Conservation (phyloP, 2,888 invertebrate species). For the Sarcophaga carnaria region DNA sequence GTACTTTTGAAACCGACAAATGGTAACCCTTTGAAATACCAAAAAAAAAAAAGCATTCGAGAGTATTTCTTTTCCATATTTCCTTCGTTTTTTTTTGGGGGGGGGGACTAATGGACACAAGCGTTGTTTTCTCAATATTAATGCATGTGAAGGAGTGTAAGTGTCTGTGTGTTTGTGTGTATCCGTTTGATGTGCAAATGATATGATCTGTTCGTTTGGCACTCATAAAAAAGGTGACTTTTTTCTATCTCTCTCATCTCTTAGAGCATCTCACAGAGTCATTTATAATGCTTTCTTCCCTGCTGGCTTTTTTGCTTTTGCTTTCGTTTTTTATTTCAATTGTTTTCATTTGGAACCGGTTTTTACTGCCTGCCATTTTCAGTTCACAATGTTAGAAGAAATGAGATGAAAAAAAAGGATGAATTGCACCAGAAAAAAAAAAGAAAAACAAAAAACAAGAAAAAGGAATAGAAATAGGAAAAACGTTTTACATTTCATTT, state of each 20-base stretch:
- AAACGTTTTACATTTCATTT: slow-evolving; percentile 66
- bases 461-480: slow-evolving; percentile 20
- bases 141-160: too few species aligned
- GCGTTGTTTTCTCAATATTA: too few species aligned
- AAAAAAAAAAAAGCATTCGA: too few species aligned
- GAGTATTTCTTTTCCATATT: too few species aligned
- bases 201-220: slow-evolving; percentile 21
- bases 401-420: background rate
- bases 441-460: background rate
- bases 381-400: background rate
- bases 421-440: background rate
- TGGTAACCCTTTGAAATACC: too few species aligned
- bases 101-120: too few species aligned
- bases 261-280: background rate
- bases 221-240: slow-evolving; percentile 41
- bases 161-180: background rate
- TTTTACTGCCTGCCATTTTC: background rate
- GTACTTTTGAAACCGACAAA: too few species aligned
- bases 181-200: slow-evolving; percentile 30
- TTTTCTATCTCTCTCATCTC: background rate
- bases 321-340: background rate
- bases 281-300: background rate
- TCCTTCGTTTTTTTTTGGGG: too few species aligned
- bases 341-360: background rate
- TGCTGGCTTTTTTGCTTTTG: background rate